phyloP scores from a whole-genome alignment of 2,888 invertebrate genomes.

The Drosophila meridiana region DNA sequence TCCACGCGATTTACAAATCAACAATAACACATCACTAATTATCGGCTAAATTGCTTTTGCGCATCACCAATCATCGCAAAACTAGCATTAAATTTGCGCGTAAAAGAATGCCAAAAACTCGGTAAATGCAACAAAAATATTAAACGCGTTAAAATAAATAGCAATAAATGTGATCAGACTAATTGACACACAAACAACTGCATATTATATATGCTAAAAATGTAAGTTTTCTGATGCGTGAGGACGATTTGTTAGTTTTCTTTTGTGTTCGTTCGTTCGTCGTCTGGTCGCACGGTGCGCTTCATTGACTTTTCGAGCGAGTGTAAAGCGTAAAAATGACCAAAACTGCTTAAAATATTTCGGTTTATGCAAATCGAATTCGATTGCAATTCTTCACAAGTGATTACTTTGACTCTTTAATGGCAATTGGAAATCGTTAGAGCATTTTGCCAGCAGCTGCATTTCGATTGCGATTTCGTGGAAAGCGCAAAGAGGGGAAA shows the following conservation, averaged over 20 bases:
- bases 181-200: neutral
- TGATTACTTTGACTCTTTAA: neutral
- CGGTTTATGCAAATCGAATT: conserved; percentile 12
- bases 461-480: conserved; percentile 33
- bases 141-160: conserved; percentile 18
- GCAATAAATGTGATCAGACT: conserved; percentile 23
- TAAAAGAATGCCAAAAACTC: conserved; percentile 61
- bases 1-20: conserved; percentile 42
- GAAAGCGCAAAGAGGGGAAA: conserved; percentile 37
- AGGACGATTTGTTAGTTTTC: conserved; percentile 57
- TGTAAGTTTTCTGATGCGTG: conserved; percentile 41
- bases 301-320: conserved; percentile 74
- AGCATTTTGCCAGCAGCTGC: conserved; percentile 31
- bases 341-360: conserved; percentile 28
- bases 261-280: conserved; percentile 66
- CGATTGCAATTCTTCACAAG: conserved; percentile 11
- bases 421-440: conserved; percentile 22
- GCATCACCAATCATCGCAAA: conserved; percentile 54
- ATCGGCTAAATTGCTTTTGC: conserved; percentile 32
- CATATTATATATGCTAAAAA: conserved; percentile 19
- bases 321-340: conserved; percentile 38
- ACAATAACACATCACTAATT: conserved; percentile 33
- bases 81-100: conserved; percentile 65
- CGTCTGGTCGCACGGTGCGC: conserved; percentile 70
- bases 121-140: conserved; percentile 38